Evolutionary conservation across 2,797 vertebrate species (phyloP).

Genomic region (Chaetodon trifasciatus): DNA sequence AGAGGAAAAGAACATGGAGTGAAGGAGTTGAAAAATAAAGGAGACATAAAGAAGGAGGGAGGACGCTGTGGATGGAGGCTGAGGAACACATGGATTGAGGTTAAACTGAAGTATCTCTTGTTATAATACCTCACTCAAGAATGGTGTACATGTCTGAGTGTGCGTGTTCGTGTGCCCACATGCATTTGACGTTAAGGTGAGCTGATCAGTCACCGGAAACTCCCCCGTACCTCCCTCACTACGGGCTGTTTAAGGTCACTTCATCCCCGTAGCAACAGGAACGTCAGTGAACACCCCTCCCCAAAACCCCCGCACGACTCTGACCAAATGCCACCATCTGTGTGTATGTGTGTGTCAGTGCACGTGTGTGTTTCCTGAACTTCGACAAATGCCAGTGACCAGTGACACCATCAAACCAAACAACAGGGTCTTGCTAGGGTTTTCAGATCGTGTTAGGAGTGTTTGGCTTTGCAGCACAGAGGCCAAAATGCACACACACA

Average conservation of each 20-base stretch:
- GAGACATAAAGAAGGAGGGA: not conserved
- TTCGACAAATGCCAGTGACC: conserved; percentile 81
- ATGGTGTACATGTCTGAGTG: conserved; percentile 28
- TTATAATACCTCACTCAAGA: conserved; percentile 8
- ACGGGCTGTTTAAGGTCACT: conserved; percentile 79
- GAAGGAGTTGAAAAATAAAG: not conserved
- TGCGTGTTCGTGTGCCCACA: conserved; percentile 29
- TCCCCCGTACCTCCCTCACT: conserved; percentile 65
- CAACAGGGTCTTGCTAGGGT: conserved; percentile 58
- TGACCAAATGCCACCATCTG: conserved; percentile 73
- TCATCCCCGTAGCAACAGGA: conserved; percentile 80
- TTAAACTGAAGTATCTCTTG: conserved; percentile 4
- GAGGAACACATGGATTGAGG: not conserved
- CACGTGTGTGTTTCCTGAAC: conserved; percentile 47
- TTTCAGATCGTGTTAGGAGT: conserved; percentile 63
- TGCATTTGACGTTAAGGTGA: conserved; percentile 73
- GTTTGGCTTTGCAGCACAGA: conserved; percentile 4
- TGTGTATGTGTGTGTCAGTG: conserved; percentile 39
- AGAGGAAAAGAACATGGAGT: not conserved
- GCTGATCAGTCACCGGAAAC: conserved; percentile 69
- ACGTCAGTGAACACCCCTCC: conserved; percentile 68
- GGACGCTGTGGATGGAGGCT: not conserved
- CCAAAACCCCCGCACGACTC: conserved; percentile 53
- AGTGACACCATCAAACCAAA: conserved; percentile 71
- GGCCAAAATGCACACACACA: not conserved